phyloP scores from a whole-genome alignment of 2,888 invertebrate species.

The Drosophila fulvimacula region DNA sequence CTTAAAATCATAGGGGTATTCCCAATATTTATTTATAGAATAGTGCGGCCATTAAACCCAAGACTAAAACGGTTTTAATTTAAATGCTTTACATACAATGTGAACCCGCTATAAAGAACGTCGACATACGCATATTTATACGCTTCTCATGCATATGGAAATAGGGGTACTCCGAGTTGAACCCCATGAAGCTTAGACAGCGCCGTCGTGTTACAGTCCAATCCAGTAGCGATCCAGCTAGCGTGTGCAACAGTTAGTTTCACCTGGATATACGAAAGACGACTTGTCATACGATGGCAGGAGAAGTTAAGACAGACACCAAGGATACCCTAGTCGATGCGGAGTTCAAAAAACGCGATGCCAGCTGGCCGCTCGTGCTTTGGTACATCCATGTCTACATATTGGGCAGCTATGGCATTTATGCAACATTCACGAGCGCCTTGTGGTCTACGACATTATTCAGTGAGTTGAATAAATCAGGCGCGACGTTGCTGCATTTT shows the following conservation, averaged over 20 bases:
- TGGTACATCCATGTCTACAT: conserved; percentile 91
- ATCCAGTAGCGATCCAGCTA: conserved; percentile 44
- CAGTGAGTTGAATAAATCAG: conserved; percentile 86
- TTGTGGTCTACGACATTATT: conserved; percentile 88
- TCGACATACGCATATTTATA: neutral
- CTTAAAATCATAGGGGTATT: neutral
- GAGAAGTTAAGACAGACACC: conserved; percentile 5
- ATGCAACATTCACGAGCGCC: conserved; percentile 87
- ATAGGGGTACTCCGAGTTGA: conserved; percentile 14
- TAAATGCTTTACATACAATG: conserved; percentile 19
- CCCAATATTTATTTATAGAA: neutral
- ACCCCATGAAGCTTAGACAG: conserved; percentile 3
- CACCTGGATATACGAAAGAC: neutral
- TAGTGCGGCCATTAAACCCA: neutral
- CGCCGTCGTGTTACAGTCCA: neutral
- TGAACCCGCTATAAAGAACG: conserved; percentile 25
- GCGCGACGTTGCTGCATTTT: conserved; percentile 11
- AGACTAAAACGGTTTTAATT: neutral
- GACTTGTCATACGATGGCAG: conserved; percentile 10
- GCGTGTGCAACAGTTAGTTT: conserved; percentile 27
- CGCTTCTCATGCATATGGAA: conserved; percentile 48
- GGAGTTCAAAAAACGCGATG: conserved; percentile 86
- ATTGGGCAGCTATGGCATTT: conserved; percentile 88
- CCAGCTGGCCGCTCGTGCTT: conserved; percentile 90
- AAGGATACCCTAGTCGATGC: conserved; percentile 16